Base-by-base conservation (phyloP, 2,888 invertebrate genomes). In the Eremobia ochroleuca region DNA sequence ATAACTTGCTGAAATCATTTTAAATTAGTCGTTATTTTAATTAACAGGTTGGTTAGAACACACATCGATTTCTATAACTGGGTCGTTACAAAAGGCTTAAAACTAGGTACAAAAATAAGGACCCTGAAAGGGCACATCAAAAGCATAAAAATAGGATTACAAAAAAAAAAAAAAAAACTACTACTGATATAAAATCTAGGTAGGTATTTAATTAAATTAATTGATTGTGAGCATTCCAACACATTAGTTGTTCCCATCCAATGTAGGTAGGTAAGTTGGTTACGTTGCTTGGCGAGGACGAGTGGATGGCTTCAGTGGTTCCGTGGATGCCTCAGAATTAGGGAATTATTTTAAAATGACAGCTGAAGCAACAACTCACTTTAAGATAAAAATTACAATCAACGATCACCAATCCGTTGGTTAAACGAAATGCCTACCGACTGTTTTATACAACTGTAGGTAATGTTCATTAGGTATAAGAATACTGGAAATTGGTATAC, bases 1-100 rank as follows among this genome's bases (percentile, higher is more conserved):
- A 92, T 84, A 52, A 86, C 90, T 90, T 94, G 92, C 95, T 95
- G 90, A 58, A 92, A 93, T 75, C 28, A 83, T 52, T 43, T 52
- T 5, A 37, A 69, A 62, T 28, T 21, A 11, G 34, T 58, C n/a
- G 25, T 25, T 4, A 25, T n/a, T 11, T 46, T 37, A 52, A 49
- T 28, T 8, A 18, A 46, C 34, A 46, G 11, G 2, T 72, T 70
- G 43, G 13, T 58, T 49, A 6, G 21, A 49, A 79, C 18, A 58
- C 2, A 8, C 11, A 43, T 52, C 11, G 9, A 52, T 52, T 25
- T 52, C 4, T 9, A 25, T 52, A 25, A 9, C 25, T 9, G 8
- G 9, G 25, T 52, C 25, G 25, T 52, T 52, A 52, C 52, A 52
- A 52, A 25, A 25, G 52, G 21, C 21, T 46, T 18, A 18, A 46